phyloP scores from a whole-genome alignment of 2,888 invertebrate genomes.

The Augochlorella aurata region DNA sequence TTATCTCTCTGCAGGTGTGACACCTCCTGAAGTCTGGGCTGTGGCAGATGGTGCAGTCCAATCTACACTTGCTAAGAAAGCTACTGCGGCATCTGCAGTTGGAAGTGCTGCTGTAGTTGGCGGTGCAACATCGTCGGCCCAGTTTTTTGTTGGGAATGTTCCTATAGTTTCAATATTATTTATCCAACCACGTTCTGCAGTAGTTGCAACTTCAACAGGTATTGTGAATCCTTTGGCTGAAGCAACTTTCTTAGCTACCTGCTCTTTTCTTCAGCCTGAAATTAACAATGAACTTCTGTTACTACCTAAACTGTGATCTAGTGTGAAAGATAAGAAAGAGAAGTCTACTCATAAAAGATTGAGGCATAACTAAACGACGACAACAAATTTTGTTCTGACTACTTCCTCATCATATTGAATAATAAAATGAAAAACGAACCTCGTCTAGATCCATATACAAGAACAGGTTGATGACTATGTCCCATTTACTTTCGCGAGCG shows the following conservation, averaged over 20 bases:
- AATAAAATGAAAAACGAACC: slow-evolving; percentile 78
- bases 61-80: slow-evolving; percentile 74
- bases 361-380: slow-evolving; percentile 69
- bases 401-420: slow-evolving; percentile 65
- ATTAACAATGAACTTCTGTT: not conserved
- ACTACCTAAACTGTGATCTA: not conserved
- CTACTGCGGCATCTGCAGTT: slow-evolving; percentile 70
- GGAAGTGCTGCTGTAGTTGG: slow-evolving; percentile 69
- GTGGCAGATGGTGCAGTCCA: slow-evolving; percentile 81
- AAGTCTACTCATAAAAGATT: slow-evolving; percentile 74
- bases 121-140: slow-evolving; percentile 83
- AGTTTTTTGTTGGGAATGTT: slow-evolving; percentile 79
- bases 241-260: slow-evolving; percentile 91
- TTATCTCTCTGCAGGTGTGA: slow-evolving; percentile 83
- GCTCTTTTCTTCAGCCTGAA: slow-evolving; percentile 96
- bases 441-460: slow-evolving; percentile 99
- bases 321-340: not conserved
- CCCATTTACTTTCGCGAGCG: slow-evolving; percentile 96
- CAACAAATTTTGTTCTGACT: slow-evolving; percentile 70
- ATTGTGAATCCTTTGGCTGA: slow-evolving; percentile 82
- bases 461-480: slow-evolving; percentile 99
- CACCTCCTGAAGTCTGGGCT: slow-evolving; percentile 85
- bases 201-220: slow-evolving; percentile 76
- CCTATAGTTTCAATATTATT: slow-evolving; percentile 82
- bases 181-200: slow-evolving; percentile 85